These are phyloP conservation scores for Onychorhynchus coronatus DNA, from an alignment of 2,113 vertebrate species.

Conservation along the genomic window DNA sequence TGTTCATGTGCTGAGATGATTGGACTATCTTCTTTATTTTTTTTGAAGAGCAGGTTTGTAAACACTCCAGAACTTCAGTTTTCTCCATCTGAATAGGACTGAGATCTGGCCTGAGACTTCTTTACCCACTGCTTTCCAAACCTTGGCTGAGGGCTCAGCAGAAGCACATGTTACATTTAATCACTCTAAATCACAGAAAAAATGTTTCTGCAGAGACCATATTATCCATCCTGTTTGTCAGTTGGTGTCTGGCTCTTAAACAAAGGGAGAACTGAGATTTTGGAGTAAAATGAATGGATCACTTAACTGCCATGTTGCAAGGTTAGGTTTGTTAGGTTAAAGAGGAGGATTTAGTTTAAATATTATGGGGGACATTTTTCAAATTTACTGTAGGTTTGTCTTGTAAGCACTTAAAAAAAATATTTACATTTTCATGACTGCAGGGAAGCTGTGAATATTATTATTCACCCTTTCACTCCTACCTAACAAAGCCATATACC, in stretches of 20 bases:
- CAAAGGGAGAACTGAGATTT: constrained; percentile 48
- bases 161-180: background rate
- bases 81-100: background rate
- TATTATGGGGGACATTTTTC: constrained; percentile 68
- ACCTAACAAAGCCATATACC: background rate
- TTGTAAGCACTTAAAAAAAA: constrained; percentile 69
- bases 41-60: background rate
- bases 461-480: constrained; percentile 29
- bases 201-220: background rate
- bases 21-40: background rate
- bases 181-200: background rate
- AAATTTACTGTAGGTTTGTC: constrained; percentile 71
- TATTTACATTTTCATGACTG: constrained; percentile 67
- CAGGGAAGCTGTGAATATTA: constrained; percentile 48
- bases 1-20: background rate
- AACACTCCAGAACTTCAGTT: background rate
- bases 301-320: constrained; percentile 58
- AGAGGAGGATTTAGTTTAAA: constrained; percentile 66
- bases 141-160: background rate
- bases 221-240: constrained; percentile 39
- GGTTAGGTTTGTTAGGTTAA: constrained; percentile 65
- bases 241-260: constrained; percentile 31
- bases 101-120: background rate
- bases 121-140: background rate
- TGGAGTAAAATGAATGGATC: constrained; percentile 62